Evolutionary conservation across 2,113 vertebrate species (phyloP).

Genomic region (Bos javanicus): DNA sequence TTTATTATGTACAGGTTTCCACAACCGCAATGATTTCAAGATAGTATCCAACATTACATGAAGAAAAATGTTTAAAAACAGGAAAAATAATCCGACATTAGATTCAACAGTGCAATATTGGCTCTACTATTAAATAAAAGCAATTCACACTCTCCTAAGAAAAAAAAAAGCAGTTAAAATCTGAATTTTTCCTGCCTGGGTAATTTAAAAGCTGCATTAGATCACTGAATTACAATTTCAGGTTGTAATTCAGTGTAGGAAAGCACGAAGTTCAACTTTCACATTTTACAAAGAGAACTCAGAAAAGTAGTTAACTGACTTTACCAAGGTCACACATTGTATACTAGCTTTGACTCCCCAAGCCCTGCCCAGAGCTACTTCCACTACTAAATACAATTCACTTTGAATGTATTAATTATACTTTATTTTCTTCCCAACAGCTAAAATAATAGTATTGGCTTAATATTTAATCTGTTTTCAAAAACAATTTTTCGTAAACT

Average conservation of each 20-base stretch:
- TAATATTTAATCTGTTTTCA: not conserved
- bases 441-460: not conserved
- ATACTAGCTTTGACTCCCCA: not conserved
- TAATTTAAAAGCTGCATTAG: not conserved
- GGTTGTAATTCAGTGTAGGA: not conserved
- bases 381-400: not conserved
- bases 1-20: slow-evolving; percentile 5
- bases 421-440: slow-evolving; percentile 22
- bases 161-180: not conserved
- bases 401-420: not conserved
- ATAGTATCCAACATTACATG: not conserved
- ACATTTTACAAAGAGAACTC: slow-evolving; percentile 16
- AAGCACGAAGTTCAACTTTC: not conserved
- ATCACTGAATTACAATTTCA: not conserved
- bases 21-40: slow-evolving; percentile 33
- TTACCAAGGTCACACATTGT: not conserved
- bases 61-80: not conserved
- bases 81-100: slow-evolving; percentile 8
- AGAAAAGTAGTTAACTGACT: not conserved
- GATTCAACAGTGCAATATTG: not conserved
- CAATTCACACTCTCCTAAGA: not conserved
- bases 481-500: not conserved
- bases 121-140: slow-evolving; percentile 31
- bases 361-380: not conserved
- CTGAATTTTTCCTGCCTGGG: not conserved